Evolutionary conservation across 1,140 invertebrate genomes (phyloP).

Genomic region (Orchesella cincta): DNA sequence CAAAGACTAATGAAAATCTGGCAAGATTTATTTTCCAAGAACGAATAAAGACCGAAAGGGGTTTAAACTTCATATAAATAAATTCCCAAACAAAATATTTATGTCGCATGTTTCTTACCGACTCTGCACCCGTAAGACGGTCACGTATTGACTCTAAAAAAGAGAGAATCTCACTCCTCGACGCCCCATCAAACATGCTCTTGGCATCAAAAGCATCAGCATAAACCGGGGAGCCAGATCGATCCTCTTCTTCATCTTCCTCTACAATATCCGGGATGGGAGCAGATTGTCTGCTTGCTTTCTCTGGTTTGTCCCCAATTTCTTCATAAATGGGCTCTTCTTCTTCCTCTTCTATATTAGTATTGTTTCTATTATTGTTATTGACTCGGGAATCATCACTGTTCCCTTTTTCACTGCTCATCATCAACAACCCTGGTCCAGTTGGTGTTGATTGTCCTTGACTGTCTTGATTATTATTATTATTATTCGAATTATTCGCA

Average conservation of each 20-base stretch:
- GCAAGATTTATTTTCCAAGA: background rate
- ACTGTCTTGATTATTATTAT: too few relatives aligned
- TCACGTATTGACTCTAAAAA: conserved; percentile 50
- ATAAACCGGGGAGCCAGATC: conserved; percentile 47
- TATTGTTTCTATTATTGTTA: too few relatives aligned
- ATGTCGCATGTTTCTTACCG: conserved; percentile 41
- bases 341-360: conserved; percentile 1
- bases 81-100: background rate
- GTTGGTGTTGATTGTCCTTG: background rate
- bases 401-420: background rate
- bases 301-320: conserved; percentile 32
- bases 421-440: conserved; percentile 1
- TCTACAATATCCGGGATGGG: conserved; percentile 12
- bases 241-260: background rate
- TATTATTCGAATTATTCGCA: too few relatives aligned
- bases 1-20: background rate
- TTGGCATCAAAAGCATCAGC: conserved; percentile 51
- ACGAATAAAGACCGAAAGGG: background rate
- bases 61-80: background rate
- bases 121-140: conserved; percentile 45
- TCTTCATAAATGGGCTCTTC: conserved; percentile 51
- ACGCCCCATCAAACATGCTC: conserved; percentile 49
- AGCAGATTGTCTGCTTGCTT: too few relatives aligned
- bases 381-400: too few relatives aligned
- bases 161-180: conserved; percentile 46